Evolutionary conservation across 2,888 invertebrate genomes (phyloP).

Genomic region (Pandemis cinnamomeana): DNA sequence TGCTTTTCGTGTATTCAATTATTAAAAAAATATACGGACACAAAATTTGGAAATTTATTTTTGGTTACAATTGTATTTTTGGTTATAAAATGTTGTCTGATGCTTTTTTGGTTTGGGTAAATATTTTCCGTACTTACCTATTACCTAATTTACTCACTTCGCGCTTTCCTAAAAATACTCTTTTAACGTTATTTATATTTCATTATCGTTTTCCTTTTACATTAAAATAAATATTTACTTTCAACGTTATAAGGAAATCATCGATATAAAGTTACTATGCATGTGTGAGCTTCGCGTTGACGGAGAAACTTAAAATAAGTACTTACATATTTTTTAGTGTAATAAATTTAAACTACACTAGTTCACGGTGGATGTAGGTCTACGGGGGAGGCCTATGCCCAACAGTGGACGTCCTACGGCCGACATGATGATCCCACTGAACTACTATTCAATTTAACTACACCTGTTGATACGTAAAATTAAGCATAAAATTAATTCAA

Average conservation of each 20-base stretch:
- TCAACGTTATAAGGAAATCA: background rate
- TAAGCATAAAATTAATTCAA: no score
- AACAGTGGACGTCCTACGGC: no score
- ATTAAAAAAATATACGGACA: no score
- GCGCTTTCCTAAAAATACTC: background rate
- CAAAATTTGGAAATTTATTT: no score
- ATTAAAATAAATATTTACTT: constrained; percentile 1
- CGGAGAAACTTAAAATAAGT: background rate
- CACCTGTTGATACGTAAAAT: no score
- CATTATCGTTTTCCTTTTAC: background rate
- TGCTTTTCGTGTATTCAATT: no score
- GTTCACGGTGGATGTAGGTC: no score
- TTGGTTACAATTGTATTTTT: no score
- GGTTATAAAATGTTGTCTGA: no score
- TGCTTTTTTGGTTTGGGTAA: background rate
- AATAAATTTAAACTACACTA: background rate
- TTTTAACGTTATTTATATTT: background rate
- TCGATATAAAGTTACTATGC: background rate
- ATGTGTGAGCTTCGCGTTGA: background rate
- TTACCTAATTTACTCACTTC: background rate
- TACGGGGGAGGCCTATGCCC: no score
- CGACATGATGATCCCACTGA: no score
- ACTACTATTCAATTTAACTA: no score
- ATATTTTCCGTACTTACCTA: background rate
- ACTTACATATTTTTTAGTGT: background rate